phyloP scores from a whole-genome alignment of 2,113 vertebrate genomes.

The Pseudonaja textilis region DNA sequence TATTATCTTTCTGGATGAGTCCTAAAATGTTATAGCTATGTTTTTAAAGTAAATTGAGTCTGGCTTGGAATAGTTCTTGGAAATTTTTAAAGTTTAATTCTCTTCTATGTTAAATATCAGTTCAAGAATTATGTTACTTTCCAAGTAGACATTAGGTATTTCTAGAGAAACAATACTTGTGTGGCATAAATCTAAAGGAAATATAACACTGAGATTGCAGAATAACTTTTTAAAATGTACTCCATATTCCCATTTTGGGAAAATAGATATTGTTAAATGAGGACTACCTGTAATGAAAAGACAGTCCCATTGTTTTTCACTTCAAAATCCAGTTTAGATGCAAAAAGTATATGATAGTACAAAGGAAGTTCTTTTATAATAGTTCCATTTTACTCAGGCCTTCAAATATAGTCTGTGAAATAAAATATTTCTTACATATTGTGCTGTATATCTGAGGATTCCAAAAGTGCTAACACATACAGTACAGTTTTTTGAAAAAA shows the following conservation, averaged over 20 bases:
- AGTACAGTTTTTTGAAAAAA: slow-evolving; percentile 37
- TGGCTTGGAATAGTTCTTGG: neutral
- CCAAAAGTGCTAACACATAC: slow-evolving; percentile 52
- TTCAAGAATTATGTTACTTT: neutral
- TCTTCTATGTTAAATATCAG: neutral
- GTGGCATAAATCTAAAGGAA: neutral
- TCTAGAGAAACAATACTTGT: neutral
- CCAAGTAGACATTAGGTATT: neutral
- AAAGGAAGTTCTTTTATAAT: neutral
- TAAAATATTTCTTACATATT: slow-evolving; percentile 34
- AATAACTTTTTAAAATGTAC: neutral
- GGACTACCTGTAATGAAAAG: neutral
- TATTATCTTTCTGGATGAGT: slow-evolving; percentile 19
- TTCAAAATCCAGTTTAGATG: neutral
- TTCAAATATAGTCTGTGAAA: neutral
- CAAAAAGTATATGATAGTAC: neutral
- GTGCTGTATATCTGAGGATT: slow-evolving; percentile 38
- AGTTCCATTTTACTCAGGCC: neutral
- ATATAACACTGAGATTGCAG: neutral
- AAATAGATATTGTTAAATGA: neutral
- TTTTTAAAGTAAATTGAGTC: slow-evolving; percentile 23
- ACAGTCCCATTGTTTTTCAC: neutral
- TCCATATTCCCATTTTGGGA: neutral
- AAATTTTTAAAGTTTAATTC: neutral
- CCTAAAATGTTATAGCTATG: slow-evolving; percentile 22